Percentiles rank a stretch among this genome's conserved stretches.
phyloP scores from a whole-genome alignment of 2,888 invertebrate species.

The Drosophila borealis region DNA sequence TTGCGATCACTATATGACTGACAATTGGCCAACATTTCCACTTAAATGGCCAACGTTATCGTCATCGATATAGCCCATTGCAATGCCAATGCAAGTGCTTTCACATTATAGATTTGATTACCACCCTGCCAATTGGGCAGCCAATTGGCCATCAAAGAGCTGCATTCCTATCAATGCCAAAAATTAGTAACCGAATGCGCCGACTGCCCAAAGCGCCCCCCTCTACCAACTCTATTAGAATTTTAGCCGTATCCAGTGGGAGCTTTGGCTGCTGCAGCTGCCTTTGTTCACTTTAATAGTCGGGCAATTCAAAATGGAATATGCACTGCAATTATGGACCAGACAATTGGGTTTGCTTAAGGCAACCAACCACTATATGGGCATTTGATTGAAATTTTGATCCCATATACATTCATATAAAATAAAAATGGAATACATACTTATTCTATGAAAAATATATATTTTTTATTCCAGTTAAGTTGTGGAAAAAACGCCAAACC shows the following conservation, averaged over 20 bases:
- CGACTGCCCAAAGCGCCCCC: background rate
- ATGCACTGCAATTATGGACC: slow-evolving; percentile 14
- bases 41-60: slow-evolving; percentile 39
- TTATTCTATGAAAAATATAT: too few species aligned
- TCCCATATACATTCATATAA: too few species aligned
- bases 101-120: slow-evolving; percentile 39
- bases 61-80: slow-evolving; percentile 44
- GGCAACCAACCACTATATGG: background rate
- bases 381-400: too few species aligned
- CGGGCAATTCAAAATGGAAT: slow-evolving; percentile 30
- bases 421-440: too few species aligned
- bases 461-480: too few species aligned
- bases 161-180: slow-evolving; percentile 28
- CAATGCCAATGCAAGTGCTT: slow-evolving; percentile 24
- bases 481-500: background rate
- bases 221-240: background rate
- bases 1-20: slow-evolving; percentile 21
- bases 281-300: slow-evolving; percentile 36
- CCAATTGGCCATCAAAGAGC: slow-evolving; percentile 73
- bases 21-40: slow-evolving; percentile 58
- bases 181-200: slow-evolving; percentile 21
- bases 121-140: slow-evolving; percentile 67
- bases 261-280: slow-evolving; percentile 11
- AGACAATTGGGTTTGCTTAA: slow-evolving; percentile 17
- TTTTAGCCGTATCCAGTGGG: slow-evolving; percentile 3